Conservation (phyloP, 2,797 vertebrate species). For the Sebastes diaconus region DNA sequence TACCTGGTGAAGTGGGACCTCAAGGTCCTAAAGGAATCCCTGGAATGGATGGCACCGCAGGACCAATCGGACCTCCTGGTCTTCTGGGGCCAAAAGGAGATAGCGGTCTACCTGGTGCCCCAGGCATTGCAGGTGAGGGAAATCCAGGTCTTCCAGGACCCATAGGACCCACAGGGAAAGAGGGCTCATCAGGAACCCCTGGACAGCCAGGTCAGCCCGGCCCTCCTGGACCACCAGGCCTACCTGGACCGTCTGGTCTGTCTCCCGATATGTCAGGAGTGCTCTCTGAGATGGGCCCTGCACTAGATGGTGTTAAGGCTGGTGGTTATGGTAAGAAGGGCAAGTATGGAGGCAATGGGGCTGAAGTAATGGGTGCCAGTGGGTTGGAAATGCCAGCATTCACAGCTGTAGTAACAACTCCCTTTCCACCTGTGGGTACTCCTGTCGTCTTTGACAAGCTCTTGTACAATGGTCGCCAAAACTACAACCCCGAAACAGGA, state of each 20-base stretch:
- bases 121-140: slow-evolving; percentile 87
- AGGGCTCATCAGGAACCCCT: slow-evolving; percentile 86
- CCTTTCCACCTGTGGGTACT: slow-evolving; percentile 92
- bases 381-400: slow-evolving; percentile 96
- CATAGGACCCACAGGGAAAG: slow-evolving; percentile 88
- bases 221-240: slow-evolving; percentile 91
- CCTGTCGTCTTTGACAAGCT: slow-evolving; percentile 95
- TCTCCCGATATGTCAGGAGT: slow-evolving; percentile 89
- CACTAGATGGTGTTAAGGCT: slow-evolving; percentile 89
- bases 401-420: slow-evolving; percentile 89
- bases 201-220: slow-evolving; percentile 90
- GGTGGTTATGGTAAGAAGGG: slow-evolving; percentile 88
- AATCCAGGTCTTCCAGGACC: slow-evolving; percentile 87
- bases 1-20: slow-evolving; percentile 88
- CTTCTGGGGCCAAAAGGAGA: slow-evolving; percentile 90
- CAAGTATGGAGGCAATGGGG: slow-evolving; percentile 81
- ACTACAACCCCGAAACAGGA: slow-evolving; percentile 95
- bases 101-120: slow-evolving; percentile 85
- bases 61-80: slow-evolving; percentile 90
- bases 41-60: slow-evolving; percentile 89
- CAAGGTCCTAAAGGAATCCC: slow-evolving; percentile 95
- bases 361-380: slow-evolving; percentile 76
- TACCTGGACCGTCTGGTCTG: slow-evolving; percentile 83
- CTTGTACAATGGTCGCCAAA: slow-evolving; percentile 96
- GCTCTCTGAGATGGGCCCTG: slow-evolving; percentile 88